These are phyloP conservation scores for Dryococelus australis DNA, from an alignment of 2,888 invertebrate species.

Conservation along the genomic window DNA sequence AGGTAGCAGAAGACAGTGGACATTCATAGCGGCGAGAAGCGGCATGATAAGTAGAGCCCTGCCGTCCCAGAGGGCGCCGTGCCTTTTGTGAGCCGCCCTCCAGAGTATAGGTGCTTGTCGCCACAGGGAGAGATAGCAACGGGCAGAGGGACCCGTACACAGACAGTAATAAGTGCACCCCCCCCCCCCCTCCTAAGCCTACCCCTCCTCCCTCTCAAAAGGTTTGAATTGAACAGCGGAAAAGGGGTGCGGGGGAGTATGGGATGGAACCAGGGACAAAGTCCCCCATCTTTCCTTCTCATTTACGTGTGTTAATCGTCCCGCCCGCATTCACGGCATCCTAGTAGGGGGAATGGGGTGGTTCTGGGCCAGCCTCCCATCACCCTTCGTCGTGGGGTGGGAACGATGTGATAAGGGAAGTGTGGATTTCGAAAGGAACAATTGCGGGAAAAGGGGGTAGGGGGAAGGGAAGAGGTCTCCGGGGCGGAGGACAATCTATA, in stretches of 20 bases:
- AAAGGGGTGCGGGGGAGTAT: neutral
- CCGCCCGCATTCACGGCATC: constrained; percentile 26
- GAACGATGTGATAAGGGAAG: constrained; percentile 16
- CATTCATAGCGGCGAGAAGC: too few species aligned
- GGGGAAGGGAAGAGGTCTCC: neutral
- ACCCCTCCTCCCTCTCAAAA: neutral
- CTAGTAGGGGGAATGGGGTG: neutral
- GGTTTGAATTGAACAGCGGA: neutral
- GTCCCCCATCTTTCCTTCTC: constrained; percentile 35
- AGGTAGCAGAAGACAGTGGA: too few species aligned
- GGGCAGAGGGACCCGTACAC: constrained; percentile 7
- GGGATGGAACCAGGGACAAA: neutral
- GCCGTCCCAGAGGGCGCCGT: neutral
- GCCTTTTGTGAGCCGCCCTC: neutral
- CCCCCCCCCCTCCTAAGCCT: neutral
- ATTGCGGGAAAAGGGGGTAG: neutral
- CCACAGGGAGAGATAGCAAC: neutral
- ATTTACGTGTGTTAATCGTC: constrained; percentile 41
- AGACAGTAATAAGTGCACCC: neutral
- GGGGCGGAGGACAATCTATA: neutral
- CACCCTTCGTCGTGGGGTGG: neutral
- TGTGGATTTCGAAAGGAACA: constrained; percentile 16
- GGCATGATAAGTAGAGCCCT: neutral
- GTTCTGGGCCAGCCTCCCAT: neutral
- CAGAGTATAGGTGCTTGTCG: too few species aligned